Evolutionary conservation across 2,888 invertebrate genomes (phyloP).

Genomic region (Apoda limacodes): DNA sequence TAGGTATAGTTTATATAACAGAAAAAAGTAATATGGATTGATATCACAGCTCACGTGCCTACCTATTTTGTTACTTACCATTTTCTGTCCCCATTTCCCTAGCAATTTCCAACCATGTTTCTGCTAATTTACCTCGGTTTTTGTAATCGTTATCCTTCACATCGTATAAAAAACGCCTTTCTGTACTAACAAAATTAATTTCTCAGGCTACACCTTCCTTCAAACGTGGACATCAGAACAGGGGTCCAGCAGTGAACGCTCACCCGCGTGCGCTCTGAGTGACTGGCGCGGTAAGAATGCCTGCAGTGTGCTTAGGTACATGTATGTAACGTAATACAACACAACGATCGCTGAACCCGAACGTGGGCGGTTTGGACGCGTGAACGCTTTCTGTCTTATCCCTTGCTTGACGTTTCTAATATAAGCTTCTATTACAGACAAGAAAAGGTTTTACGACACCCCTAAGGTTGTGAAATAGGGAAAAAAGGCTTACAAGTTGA

Average conservation of each 20-base stretch:
- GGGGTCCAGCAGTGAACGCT: slow-evolving; percentile 2
- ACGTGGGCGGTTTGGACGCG: slow-evolving; percentile 3
- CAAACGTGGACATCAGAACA: neutral
- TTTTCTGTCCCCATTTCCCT: slow-evolving; percentile 6
- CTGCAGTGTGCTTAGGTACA: slow-evolving; percentile 4
- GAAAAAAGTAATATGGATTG: no score
- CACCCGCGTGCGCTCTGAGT: slow-evolving; percentile 5
- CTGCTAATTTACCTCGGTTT: slow-evolving; percentile 12
- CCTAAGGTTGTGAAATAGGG: no score
- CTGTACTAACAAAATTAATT: slow-evolving; percentile 6
- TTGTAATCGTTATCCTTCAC: slow-evolving; percentile 15
- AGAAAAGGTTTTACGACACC: no score
- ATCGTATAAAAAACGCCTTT: slow-evolving; percentile 13
- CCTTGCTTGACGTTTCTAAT: no score
- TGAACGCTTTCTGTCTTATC: slow-evolving; percentile 7
- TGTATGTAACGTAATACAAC: neutral
- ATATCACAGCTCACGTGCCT: no score
- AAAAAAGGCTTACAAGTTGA: no score
- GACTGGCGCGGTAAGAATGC: slow-evolving; percentile 8
- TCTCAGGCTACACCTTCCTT: slow-evolving; percentile 1
- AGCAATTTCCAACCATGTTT: slow-evolving; percentile 15
- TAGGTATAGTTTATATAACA: no score
- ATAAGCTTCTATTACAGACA: no score
- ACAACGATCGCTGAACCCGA: slow-evolving; percentile 2
- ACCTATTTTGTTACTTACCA: slow-evolving; percentile 6